Evolutionary conservation across 2,113 vertebrate genomes (phyloP), one percentile per base, ranked within the genome.

Genomic region (Rynchops niger): DNA sequence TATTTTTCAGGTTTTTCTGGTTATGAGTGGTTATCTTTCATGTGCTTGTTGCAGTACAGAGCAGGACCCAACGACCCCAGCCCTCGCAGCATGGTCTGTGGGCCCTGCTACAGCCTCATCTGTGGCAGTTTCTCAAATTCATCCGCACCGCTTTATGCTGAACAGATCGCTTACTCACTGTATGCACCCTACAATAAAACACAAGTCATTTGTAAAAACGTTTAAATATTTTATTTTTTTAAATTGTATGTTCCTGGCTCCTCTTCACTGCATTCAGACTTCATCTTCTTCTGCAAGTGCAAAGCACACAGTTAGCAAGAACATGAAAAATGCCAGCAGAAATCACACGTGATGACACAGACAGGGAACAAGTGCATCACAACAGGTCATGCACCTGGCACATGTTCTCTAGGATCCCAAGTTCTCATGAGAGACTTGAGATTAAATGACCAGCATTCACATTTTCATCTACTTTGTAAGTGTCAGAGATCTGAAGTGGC

Each of bases 151-250:
- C 18, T 8, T 9, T 2, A 8, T 0, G 10, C 23, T 19, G 29
- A 61, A 10, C 15, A 43, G 6, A 56, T 1, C 6, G 18, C 27
- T 71, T 26, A 30, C 45, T 62, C 56, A 82, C 3, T 20, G 21
- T 86, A 56, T 5, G 45, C 11, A 1, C 38, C 26, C 58, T 2
- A 2, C 7, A 94, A 90, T 34, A 58, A 95, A 69, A 65, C 61
- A 95, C 4, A 58, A 72, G 10, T 9, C 3, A 22, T n/a, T 65
- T 80, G 53, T 30, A 67, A 63, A 72, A 81, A 83, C 69, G 63
- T 20, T 19, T 18, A 61, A 81, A 8, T 74, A 25, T 22, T 97
- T 97, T 98, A 97, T 98, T 98, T 66, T 56, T 7, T 13, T 38
- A 16, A 72, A 20, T 1, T 20, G 5, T 25, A 26, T 9, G 13